These are phyloP conservation scores for Drosophila birchii DNA, from an alignment of 2,888 invertebrate genomes.

Conservation along the genomic window DNA sequence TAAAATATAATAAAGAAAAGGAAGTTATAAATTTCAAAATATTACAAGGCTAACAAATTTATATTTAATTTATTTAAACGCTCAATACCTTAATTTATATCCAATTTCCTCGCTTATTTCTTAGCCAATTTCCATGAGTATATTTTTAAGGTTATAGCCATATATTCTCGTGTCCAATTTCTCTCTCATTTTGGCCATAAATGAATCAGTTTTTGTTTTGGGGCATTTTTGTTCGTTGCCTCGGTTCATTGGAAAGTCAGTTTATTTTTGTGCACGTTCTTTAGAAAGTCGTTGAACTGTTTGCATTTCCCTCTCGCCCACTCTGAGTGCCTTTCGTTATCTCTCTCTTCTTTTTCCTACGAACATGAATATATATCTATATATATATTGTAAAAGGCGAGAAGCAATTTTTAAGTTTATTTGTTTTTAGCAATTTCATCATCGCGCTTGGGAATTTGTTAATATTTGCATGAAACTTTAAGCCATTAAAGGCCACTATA, in stretches of 20 bases:
- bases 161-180: conserved; percentile 16
- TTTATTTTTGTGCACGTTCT: conserved; percentile 52
- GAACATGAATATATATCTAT: conserved; percentile 4
- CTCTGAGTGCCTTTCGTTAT: conserved; percentile 2
- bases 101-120: neutral
- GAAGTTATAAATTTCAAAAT: too few species aligned
- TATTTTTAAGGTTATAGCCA: conserved; percentile 8
- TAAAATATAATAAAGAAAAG: too few species aligned
- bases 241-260: conserved; percentile 51
- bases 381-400: conserved; percentile 23
- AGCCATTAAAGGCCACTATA: conserved; percentile 18
- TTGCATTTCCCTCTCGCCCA: conserved; percentile 31
- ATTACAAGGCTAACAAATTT: too few species aligned
- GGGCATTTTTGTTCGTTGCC: conserved; percentile 31
- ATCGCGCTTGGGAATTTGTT: conserved; percentile 23
- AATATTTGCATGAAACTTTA: conserved; percentile 8
- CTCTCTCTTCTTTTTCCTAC: conserved; percentile 2
- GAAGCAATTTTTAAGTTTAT: conserved; percentile 29
- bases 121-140: neutral
- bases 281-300: conserved; percentile 53
- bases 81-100: neutral
- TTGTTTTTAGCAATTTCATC: conserved; percentile 44
- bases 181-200: conserved; percentile 36
- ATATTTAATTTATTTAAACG: too few species aligned
- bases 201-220: conserved; percentile 41